Evolutionary conservation across 2,888 invertebrate species (phyloP).

Genomic region (Argynnis bischoffii): DNA sequence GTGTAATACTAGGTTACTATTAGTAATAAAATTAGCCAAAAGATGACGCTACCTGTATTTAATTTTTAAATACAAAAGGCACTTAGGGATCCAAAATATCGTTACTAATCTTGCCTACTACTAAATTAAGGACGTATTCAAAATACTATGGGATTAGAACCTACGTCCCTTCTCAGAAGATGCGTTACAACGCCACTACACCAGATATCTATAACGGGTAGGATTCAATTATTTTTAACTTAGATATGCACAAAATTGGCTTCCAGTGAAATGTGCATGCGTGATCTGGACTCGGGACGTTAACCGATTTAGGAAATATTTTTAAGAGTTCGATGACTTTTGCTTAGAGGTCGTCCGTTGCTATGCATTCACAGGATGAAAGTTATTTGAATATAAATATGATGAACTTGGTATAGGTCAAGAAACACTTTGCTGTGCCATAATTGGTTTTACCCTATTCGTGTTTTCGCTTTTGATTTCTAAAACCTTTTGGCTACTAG

Average conservation of each 20-base stretch:
- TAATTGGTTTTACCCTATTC: too few species aligned
- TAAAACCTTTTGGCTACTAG: too few species aligned
- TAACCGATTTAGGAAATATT: constrained; percentile 78
- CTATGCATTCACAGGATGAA: constrained; percentile 55
- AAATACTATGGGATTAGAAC: neutral
- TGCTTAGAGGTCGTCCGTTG: constrained; percentile 64
- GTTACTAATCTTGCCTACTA: too few species aligned
- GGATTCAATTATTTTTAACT: constrained; percentile 24
- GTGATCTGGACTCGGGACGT: constrained; percentile 62
- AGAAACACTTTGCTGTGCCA: neutral
- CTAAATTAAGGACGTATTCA: too few species aligned
- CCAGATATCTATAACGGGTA: neutral
- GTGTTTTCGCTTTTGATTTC: too few species aligned
- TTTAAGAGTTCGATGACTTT: constrained; percentile 70
- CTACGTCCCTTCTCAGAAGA: neutral
- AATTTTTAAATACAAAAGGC: too few species aligned
- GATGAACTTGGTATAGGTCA: constrained; percentile 28
- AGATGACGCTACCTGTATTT: too few species aligned
- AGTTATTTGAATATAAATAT: constrained; percentile 30
- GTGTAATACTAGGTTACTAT: too few species aligned
- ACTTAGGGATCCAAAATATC: too few species aligned
- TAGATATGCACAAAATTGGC: constrained; percentile 36
- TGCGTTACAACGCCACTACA: neutral
- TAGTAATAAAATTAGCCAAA: too few species aligned
- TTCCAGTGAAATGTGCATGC: constrained; percentile 50